phyloP scores from a whole-genome alignment of 2,888 invertebrate species.

The Eueremaeus valkanovi region DNA sequence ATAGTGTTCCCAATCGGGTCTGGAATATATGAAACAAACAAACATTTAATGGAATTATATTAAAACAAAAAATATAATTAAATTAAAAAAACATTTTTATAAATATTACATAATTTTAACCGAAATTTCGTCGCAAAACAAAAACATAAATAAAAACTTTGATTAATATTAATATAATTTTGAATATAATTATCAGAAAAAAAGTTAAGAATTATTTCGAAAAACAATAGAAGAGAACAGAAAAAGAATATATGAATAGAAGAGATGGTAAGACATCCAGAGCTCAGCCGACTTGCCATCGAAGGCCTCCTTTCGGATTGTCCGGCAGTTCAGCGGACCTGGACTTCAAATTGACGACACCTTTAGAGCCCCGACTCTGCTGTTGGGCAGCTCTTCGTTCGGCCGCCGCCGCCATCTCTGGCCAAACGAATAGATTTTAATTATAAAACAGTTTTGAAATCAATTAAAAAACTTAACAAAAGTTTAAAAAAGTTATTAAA shows the following conservation, averaged over 20 bases:
- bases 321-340: background rate
- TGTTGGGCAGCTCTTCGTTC: slow-evolving; percentile 2
- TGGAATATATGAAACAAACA: too few relatives aligned
- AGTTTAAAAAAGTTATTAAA: background rate
- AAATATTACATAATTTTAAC: too few relatives aligned
- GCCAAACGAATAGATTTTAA: background rate
- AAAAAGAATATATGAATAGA: background rate
- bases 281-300: background rate
- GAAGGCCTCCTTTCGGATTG: background rate
- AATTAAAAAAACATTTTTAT: too few relatives aligned
- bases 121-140: too few relatives aligned
- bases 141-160: too few relatives aligned
- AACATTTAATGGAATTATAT: too few relatives aligned
- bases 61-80: too few relatives aligned
- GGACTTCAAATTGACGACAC: background rate
- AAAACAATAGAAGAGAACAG: background rate
- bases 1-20: too few relatives aligned
- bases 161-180: too few relatives aligned
- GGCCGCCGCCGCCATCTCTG: background rate
- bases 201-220: background rate
- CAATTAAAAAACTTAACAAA: too few relatives aligned
- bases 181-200: too few relatives aligned
- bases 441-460: too few relatives aligned
- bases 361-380: background rate
- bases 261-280: background rate